These are phyloP conservation scores for Sebastolobus alascanus DNA, from an alignment of 2,797 vertebrate species.

Conservation along the genomic window DNA sequence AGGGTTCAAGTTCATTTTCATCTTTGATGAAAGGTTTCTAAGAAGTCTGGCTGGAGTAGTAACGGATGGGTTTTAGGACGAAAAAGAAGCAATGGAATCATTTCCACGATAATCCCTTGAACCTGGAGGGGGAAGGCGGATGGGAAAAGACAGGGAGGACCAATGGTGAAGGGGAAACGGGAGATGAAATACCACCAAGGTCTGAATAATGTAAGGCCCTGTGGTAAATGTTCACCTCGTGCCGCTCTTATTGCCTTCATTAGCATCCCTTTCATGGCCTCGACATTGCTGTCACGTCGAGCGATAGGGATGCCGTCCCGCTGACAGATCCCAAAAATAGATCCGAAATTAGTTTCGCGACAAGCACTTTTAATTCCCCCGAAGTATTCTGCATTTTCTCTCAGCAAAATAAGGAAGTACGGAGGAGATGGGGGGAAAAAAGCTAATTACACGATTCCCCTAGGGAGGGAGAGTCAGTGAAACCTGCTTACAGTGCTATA, in stretches of 20 bases:
- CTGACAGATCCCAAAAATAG: conserved; percentile 75
- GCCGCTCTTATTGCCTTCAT: conserved; percentile 72
- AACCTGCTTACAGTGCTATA: conserved; percentile 78
- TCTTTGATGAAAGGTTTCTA: conserved; percentile 55
- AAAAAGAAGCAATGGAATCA: conserved; percentile 49
- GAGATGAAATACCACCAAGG: conserved; percentile 64
- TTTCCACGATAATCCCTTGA: conserved; percentile 60
- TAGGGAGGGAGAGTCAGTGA: conserved; percentile 61
- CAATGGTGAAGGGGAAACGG: conserved; percentile 46
- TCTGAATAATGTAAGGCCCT: conserved; percentile 75
- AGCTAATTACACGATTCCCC: conserved; percentile 75
- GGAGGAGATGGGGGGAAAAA: conserved; percentile 56
- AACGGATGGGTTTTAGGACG: conserved; percentile 25
- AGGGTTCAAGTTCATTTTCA: conserved; percentile 26
- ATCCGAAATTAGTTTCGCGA: conserved; percentile 74
- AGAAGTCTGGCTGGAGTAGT: conserved; percentile 28
- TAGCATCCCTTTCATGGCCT: conserved; percentile 76
- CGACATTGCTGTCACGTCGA: conserved; percentile 57
- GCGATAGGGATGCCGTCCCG: conserved; percentile 48
- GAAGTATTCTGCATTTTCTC: conserved; percentile 69
- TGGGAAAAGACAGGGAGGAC: conserved; percentile 32
- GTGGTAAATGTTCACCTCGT: conserved; percentile 72
- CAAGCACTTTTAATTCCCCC: conserved; percentile 74
- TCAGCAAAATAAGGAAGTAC: conserved; percentile 69
- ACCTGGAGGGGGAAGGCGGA: conserved; percentile 44